Conservation (phyloP, 2,113 vertebrate genomes). For the Trichomycterus rosablanca region DNA sequence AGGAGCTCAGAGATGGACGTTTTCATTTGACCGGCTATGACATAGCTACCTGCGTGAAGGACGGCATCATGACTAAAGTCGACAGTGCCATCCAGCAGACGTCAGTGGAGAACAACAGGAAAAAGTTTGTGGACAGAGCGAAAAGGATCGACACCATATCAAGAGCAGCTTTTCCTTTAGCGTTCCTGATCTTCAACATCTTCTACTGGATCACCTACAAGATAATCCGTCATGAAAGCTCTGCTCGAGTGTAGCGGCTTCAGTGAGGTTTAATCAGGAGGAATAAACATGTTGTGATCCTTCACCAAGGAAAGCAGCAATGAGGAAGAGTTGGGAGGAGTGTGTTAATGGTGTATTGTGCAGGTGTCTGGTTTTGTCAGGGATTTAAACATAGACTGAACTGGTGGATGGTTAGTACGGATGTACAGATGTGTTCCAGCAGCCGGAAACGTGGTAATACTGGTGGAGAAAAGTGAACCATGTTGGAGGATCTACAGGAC, state of each 20-base stretch:
- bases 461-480: neutral
- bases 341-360: too few species aligned
- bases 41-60: conserved; percentile 89
- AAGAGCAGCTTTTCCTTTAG: conserved; percentile 91
- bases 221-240: conserved; percentile 93
- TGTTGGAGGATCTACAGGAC: neutral
- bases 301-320: neutral
- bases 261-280: conserved; percentile 24
- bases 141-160: conserved; percentile 98
- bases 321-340: conserved; percentile 12
- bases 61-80: conserved; percentile 80
- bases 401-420: neutral
- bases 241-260: conserved; percentile 78
- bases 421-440: neutral
- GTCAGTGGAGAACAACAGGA: conserved; percentile 79
- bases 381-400: conserved; percentile 39
- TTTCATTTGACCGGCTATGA: conserved; percentile 92
- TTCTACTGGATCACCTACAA: conserved; percentile 99
- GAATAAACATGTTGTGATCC: neutral
- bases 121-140: conserved; percentile 96
- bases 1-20: conserved; percentile 85
- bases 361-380: conserved; percentile 23
- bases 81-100: conserved; percentile 65
- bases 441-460: neutral
- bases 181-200: conserved; percentile 98